Evolutionary conservation across 2,797 vertebrate genomes (phyloP).

Genomic region (Sebastes flavidus): DNA sequence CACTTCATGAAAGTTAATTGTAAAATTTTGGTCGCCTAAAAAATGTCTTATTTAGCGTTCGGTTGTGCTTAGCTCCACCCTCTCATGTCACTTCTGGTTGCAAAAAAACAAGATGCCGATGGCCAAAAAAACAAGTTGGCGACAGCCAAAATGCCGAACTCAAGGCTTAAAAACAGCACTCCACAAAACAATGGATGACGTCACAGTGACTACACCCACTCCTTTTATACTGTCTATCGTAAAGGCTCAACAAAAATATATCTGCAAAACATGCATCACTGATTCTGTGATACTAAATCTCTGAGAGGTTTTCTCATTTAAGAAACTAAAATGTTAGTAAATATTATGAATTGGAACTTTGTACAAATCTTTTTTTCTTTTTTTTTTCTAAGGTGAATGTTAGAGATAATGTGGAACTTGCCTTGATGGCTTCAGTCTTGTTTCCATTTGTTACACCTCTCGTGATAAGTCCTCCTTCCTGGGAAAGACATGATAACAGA

Average conservation of each 20-base stretch:
- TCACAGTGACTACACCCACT: too few relatives aligned
- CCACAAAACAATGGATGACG: too few relatives aligned
- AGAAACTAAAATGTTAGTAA: background rate
- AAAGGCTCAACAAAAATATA: background rate
- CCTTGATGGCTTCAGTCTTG: slow-evolving; percentile 11
- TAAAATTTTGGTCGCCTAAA: too few relatives aligned
- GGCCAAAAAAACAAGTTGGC: too few relatives aligned
- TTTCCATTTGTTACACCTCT: slow-evolving; percentile 41
- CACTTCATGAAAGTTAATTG: too few relatives aligned
- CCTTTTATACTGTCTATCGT: too few relatives aligned
- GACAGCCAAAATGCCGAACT: too few relatives aligned
- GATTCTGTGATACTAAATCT: background rate
- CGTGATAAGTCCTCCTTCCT: slow-evolving; percentile 7
- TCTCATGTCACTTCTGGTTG: too few relatives aligned
- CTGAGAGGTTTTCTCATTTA: background rate
- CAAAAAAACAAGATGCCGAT: too few relatives aligned
- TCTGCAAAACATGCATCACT: background rate
- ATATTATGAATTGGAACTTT: background rate
- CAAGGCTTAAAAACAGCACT: too few relatives aligned
- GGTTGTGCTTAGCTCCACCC: too few relatives aligned
- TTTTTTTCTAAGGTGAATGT: background rate
- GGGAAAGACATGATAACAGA: background rate
- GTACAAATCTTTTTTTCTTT: background rate
- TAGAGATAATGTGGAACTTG: background rate
- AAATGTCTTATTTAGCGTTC: too few relatives aligned